Evolutionary conservation across 2,113 vertebrate genomes (phyloP).

Genomic region (Atrichornis clamosus): DNA sequence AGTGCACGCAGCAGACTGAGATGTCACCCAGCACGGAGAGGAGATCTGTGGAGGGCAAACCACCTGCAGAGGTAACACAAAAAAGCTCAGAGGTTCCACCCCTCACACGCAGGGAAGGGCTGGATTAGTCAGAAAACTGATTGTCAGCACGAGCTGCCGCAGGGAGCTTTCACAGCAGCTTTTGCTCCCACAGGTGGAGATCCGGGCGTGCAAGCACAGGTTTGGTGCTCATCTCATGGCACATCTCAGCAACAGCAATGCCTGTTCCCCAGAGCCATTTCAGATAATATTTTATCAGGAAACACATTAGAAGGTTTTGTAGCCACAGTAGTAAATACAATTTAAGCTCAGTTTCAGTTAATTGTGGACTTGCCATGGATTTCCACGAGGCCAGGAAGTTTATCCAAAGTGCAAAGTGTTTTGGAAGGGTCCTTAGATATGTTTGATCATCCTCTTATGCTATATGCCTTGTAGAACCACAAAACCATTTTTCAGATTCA

Average conservation of each 20-base stretch:
- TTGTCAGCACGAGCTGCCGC: not conserved
- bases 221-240: not conserved
- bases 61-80: too few species aligned
- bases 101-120: not conserved
- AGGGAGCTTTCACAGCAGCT: not conserved
- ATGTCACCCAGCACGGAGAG: not conserved
- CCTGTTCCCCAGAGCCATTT: not conserved
- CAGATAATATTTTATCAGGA: not conserved
- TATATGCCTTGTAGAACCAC: not conserved
- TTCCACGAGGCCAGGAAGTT: not conserved
- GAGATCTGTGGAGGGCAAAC: not conserved
- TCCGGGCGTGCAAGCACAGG: not conserved
- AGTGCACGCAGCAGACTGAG: not conserved
- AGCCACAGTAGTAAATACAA: not conserved
- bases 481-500: not conserved
- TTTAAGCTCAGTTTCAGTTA: not conserved
- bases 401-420: not conserved
- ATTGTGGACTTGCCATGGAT: not conserved
- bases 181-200: not conserved
- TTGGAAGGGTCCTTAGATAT: not conserved
- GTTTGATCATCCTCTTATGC: not conserved
- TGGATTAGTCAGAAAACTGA: not conserved
- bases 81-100: not conserved
- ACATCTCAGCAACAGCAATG: accelerated
- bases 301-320: not conserved